A percentile compares a stretch with the other conserved stretches of the same genome.
phyloP scores from a whole-genome alignment of 2,888 invertebrate genomes.

The Mellilla xanthometata region DNA sequence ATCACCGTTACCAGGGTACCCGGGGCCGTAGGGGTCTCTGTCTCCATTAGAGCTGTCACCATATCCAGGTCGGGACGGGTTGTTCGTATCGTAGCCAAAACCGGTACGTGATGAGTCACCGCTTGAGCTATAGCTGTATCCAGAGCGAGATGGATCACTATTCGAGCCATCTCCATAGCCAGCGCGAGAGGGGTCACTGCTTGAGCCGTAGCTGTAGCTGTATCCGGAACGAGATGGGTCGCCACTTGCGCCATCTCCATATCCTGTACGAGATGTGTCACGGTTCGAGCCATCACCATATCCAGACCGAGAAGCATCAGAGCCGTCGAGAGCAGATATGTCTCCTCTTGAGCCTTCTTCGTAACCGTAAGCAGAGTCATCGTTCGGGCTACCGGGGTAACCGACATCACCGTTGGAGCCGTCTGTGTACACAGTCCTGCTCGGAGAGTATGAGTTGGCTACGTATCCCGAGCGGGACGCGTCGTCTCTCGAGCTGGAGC shows the following conservation, averaged over 20 bases:
- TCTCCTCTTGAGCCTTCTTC: background rate
- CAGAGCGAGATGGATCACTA: background rate
- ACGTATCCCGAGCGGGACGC: no score
- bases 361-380: background rate
- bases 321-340: background rate
- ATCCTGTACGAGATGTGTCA: background rate
- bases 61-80: constrained; percentile 1
- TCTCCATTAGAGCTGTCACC: background rate
- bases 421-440: no score
- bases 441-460: no score
- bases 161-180: constrained; percentile 4
- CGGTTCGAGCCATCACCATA: background rate
- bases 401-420: no score
- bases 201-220: background rate
- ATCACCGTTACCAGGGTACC: constrained; percentile 4
- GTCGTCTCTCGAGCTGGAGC: background rate
- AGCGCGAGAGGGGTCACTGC: background rate
- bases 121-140: constrained; percentile 1
- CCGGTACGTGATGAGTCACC: constrained; percentile 1
- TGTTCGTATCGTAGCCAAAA: background rate
- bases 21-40: constrained; percentile 4
- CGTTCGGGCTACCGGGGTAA: background rate
- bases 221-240: constrained; percentile 1
- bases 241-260: background rate
- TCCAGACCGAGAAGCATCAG: no score